Evolutionary conservation across 2,797 vertebrate species (phyloP).

Genomic region (Carcharodon carcharias): DNA sequence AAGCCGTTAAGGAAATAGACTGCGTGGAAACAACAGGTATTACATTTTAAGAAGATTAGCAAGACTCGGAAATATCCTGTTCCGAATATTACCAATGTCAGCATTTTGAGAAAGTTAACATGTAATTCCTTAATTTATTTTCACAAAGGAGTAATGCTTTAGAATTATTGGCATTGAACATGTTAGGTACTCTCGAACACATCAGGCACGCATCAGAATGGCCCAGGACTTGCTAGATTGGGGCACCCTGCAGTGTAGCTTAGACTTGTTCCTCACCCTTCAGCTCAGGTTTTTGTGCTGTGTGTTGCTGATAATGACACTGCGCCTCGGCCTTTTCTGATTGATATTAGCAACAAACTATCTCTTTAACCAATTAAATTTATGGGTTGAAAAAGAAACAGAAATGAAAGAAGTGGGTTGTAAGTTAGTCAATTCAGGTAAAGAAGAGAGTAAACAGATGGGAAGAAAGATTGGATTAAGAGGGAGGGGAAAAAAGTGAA

Average conservation of each 20-base stretch:
- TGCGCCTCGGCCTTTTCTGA: background rate
- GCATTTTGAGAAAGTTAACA: background rate
- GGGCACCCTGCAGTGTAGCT: background rate
- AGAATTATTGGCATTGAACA: background rate
- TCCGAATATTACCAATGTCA: background rate
- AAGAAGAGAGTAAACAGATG: background rate
- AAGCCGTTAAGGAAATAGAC: background rate
- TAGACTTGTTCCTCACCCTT: background rate
- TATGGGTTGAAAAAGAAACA: background rate
- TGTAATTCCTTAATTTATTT: conserved; percentile 21
- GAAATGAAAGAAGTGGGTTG: background rate
- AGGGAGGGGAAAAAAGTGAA: background rate
- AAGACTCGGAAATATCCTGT: conserved; percentile 16
- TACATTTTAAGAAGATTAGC: conserved; percentile 26
- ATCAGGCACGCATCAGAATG: background rate
- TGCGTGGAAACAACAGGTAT: background rate
- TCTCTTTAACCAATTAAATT: background rate
- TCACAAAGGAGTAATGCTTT: background rate
- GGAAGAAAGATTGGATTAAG: background rate
- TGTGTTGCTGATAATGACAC: background rate
- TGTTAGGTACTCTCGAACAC: background rate
- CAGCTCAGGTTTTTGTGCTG: background rate
- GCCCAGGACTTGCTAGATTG: too few species aligned
- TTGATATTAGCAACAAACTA: background rate
- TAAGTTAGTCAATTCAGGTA: background rate